A percentile compares a stretch with the other conserved stretches of the same genome.
phyloP scores from a whole-genome alignment of 64 coral and sea anemone genomes.

The Trachythela sp. region DNA sequence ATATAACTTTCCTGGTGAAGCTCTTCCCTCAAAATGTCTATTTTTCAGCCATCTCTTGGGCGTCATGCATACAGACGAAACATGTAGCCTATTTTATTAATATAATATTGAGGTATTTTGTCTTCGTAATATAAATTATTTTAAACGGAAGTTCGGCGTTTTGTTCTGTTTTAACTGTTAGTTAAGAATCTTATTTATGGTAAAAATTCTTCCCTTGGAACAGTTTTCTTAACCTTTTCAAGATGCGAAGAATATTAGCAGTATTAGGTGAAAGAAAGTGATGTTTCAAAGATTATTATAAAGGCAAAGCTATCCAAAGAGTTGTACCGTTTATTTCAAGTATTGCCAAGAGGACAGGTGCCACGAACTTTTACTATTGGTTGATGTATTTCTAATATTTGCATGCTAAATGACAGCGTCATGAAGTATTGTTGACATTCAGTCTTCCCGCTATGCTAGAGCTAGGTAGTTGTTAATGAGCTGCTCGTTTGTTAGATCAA shows the following conservation, averaged over 20 bases:
- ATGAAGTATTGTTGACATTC: not conserved
- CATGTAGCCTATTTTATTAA: not conserved
- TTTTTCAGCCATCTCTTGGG: not conserved
- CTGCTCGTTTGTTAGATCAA: slow-evolving; percentile 3
- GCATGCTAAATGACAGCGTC: not conserved
- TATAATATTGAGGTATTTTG: not conserved
- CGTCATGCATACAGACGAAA: not conserved
- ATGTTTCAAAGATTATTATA: not conserved
- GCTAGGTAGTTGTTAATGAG: not conserved
- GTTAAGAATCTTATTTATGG: not conserved
- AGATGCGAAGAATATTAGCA: not conserved
- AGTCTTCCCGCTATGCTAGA: not conserved
- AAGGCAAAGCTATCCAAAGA: not conserved
- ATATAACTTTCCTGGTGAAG: no score
- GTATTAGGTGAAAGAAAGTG: not conserved
- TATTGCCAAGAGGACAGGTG: not conserved
- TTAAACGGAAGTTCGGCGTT: not conserved
- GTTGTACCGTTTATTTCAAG: not conserved
- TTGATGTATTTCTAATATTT: not conserved
- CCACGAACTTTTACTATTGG: not conserved
- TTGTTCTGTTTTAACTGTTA: no score
- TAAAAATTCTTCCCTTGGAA: not conserved
- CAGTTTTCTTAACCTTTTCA: not conserved
- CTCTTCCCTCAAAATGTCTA: not conserved
- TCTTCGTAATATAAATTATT: not conserved